A percentile compares a stretch with the other conserved stretches of the same genome.
These are phyloP conservation scores for Chloebia gouldiae DNA, from an alignment of 2,113 vertebrate species.

Conservation along the genomic window DNA sequence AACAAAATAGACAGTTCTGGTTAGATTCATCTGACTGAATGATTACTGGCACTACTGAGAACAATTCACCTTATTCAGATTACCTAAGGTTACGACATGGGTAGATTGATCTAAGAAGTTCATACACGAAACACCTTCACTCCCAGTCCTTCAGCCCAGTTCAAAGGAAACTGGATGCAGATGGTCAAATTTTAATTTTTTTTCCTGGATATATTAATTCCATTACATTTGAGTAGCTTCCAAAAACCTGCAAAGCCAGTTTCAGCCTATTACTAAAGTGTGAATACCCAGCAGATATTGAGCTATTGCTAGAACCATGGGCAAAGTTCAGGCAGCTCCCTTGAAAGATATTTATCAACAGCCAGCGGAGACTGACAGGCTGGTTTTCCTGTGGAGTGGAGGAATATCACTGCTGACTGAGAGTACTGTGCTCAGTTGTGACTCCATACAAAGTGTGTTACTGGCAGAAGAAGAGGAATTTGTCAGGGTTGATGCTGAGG, in stretches of 20 bases:
- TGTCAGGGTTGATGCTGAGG: neutral
- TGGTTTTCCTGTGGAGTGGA: neutral
- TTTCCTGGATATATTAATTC: neutral
- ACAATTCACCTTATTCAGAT: neutral
- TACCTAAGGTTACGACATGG: neutral
- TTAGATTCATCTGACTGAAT: neutral
- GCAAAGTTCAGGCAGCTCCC: neutral
- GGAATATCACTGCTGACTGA: neutral
- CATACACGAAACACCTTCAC: neutral
- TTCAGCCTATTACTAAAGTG: neutral
- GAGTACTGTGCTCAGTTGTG: neutral
- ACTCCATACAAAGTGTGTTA: accelerated
- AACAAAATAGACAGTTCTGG: neutral
- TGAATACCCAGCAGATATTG: neutral
- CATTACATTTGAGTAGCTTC: neutral
- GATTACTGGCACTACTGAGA: neutral
- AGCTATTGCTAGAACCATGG: neutral
- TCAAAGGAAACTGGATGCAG: neutral
- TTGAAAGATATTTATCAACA: neutral
- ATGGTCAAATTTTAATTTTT: neutral
- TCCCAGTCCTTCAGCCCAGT: neutral
- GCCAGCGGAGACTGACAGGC: neutral
- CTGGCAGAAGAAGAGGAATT: neutral
- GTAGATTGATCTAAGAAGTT: neutral
- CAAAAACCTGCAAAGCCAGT: neutral